Base-by-base conservation (phyloP, 2,888 invertebrate species). In the Danaus chrysippus region DNA sequence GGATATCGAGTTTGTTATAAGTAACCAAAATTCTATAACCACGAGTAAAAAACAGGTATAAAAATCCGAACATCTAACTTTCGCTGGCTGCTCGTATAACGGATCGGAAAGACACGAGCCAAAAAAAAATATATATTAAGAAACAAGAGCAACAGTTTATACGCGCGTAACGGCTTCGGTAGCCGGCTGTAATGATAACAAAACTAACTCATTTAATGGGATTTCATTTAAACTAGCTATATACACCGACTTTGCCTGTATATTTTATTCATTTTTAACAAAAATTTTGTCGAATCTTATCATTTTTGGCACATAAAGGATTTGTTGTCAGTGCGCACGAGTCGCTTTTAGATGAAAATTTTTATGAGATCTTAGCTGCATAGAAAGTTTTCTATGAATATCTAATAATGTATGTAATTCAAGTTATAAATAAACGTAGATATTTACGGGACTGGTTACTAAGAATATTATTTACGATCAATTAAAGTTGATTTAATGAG, bases 101-200 rank as follows among this genome's bases (percentile, higher is more conserved):
- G 88, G 88, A 81, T 70, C 79, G 74, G 74, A 82, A 79, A 82
- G 83, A 86, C 88, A 87, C 89, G 87, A 82, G 88, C 88, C 87
- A 86, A 87, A 90, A 87, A 87, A 79, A 76, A 68, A 68, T 68
- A 68, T 74, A 68, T 68, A 68, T 74, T 74, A 74, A 78, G 81
- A 80, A 76, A 73, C 76, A 75, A 80, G 81, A 81, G 81, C 77
- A 76, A 74, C 76, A 79, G 74, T 85, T 82, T 77, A 82, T 86
- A 83, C 80, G 83, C 87, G 88, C 88, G 89, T 89, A 90, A 89
- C 89, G 88, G 89, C 84, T 76, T 76, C 87, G 78, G 88, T 87
- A 88, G 89, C 87, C 68, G 68, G 70, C 70, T 71, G 68, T 66
- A 84, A 84, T 82, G 73, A 76, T 78, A 78, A 77, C 76, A 73